Conservation (phyloP, 2,888 invertebrate genomes). For the Agrochola circellaris region DNA sequence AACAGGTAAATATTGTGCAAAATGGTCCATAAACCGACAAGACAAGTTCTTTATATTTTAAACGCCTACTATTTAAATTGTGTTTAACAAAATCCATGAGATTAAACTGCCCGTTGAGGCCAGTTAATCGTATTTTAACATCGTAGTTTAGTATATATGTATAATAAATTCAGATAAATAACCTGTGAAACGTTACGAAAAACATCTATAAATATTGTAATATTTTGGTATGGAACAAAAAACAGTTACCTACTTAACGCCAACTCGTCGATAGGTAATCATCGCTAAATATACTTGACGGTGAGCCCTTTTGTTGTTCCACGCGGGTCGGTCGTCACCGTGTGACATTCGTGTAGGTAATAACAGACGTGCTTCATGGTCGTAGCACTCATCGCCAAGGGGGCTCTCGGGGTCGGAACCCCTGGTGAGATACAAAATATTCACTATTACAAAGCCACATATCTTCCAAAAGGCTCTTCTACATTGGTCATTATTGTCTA, state of each 20-base stretch:
- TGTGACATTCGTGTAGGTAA: constrained; percentile 47
- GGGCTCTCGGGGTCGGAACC: constrained; percentile 27
- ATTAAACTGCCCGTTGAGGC: constrained; percentile 18
- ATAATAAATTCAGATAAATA: constrained; percentile 21
- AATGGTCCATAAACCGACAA: constrained; percentile 1
- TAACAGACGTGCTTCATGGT: constrained; percentile 44
- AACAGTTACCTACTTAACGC: constrained; percentile 42
- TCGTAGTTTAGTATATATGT: constrained; percentile 14
- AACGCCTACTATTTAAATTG: constrained; percentile 6
- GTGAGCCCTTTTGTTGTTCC: constrained; percentile 53
- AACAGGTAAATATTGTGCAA: constrained; percentile 22
- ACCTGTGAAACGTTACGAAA: constrained; percentile 23
- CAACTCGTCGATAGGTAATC: constrained; percentile 46
- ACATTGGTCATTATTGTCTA: not conserved
- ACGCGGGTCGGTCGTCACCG: constrained; percentile 34
- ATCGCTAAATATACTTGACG: constrained; percentile 57
- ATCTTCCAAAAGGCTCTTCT: not conserved
- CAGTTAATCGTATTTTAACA: constrained; percentile 32
- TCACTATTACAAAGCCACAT: not conserved
- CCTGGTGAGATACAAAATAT: constrained; percentile 31
- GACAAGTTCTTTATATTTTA: not conserved
- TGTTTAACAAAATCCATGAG: constrained; percentile 10
- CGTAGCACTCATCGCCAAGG: constrained; percentile 42
- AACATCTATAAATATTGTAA: constrained; percentile 50
- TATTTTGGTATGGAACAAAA: constrained; percentile 47